phyloP scores from a whole-genome alignment of 2,888 invertebrate species.

The Caradrina clavipalpis region DNA sequence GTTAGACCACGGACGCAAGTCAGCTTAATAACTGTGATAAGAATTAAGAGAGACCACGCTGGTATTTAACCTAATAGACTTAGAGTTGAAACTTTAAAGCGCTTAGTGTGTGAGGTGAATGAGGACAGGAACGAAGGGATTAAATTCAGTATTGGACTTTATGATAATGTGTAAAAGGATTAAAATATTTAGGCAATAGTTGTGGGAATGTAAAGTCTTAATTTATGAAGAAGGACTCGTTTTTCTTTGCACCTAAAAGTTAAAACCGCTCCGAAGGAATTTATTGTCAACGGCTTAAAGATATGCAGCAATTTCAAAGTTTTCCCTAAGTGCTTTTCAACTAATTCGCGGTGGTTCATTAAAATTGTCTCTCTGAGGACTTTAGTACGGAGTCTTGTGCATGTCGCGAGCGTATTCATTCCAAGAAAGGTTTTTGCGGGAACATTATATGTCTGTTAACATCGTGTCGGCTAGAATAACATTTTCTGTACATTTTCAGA shows the following conservation, averaged over 20 bases:
- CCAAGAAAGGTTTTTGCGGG: slow-evolving; percentile 32
- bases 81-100: slow-evolving; percentile 29
- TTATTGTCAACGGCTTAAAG: slow-evolving; percentile 35
- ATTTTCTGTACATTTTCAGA: slow-evolving; percentile 90
- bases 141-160: not conserved
- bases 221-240: slow-evolving; percentile 13
- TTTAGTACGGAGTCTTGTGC: slow-evolving; percentile 19
- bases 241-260: slow-evolving; percentile 16
- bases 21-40: slow-evolving; percentile 58
- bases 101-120: slow-evolving; percentile 20
- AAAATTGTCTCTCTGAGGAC: slow-evolving; percentile 41
- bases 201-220: not conserved
- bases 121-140: not conserved
- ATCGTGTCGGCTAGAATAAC: slow-evolving; percentile 36
- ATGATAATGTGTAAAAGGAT: not conserved
- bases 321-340: slow-evolving; percentile 51
- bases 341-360: slow-evolving; percentile 56
- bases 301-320: slow-evolving; percentile 58
- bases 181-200: not conserved
- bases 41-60: slow-evolving; percentile 22
- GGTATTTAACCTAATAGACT: slow-evolving; percentile 29
- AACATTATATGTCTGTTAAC: slow-evolving; percentile 28
- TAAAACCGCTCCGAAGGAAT: slow-evolving; percentile 19
- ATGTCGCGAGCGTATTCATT: slow-evolving; percentile 25
- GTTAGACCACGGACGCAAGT: slow-evolving; percentile 36